Base-by-base conservation (phyloP, 2,888 invertebrate species). In the Maniola hyperantus region DNA sequence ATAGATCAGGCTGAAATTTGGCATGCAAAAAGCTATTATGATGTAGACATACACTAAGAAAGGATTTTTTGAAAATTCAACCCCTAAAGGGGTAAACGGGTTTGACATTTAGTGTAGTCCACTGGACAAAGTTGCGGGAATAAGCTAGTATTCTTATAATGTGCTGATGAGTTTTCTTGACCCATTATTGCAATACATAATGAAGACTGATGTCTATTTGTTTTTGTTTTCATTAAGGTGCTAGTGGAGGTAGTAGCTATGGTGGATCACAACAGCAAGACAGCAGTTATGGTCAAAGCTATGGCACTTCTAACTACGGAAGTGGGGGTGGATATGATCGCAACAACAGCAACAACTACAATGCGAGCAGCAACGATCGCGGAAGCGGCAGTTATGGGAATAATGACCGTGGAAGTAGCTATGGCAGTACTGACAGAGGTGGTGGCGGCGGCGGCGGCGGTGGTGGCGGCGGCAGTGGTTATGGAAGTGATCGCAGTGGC, bases 341-440 rank as follows among this genome's bases (percentile, higher is more conserved):
- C 7, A 76, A 77, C 13, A 83, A 85, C 69, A 84, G 86, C 33
- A 80, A 77, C 71, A 79, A 78, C 59, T 86, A 86, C 71, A 84
- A 85, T 73, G 80, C 76, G 46, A 83, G 86, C 42, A 80, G 83
- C 36, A 83, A 89, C 61, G 90, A 93, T 60, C 87, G 93, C 64
- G 81, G 87, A 15, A 80, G 83, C 33, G 83, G 79, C 68, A 83
- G 74, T 71, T 87, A 87, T 69, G 86, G 89, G 62, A 90, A 92
- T 55, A 85, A 87, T 66, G 87, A 92, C 54, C 80, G 92, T 50
- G 88, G 91, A 64, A 79, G 92, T 8, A 80, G 88, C 62, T 83
- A 83, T 69, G 82, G 85, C 58, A 80, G 84, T 18, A 76, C 79
- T 13, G 86, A 87, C 68, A 79, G 90, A 55, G 82, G 86, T 48